These are phyloP conservation scores for Cisticola juncidis DNA, from an alignment of 2,113 vertebrate species.

Conservation along the genomic window DNA sequence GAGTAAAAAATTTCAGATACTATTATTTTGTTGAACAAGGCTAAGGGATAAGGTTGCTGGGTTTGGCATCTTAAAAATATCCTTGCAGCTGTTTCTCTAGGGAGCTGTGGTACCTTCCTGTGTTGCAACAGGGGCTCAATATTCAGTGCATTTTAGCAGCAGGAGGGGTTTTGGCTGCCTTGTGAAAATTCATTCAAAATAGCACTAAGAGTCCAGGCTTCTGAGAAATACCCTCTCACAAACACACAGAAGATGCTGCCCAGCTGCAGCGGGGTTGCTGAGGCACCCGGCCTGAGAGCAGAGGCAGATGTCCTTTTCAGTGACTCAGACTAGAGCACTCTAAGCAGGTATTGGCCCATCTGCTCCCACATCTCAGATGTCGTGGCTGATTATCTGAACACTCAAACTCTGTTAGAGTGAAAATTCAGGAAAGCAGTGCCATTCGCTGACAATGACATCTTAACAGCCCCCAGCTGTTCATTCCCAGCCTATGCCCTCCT, in stretches of 20 bases:
- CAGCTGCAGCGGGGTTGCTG: neutral
- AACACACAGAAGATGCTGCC: neutral
- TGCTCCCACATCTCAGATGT: neutral
- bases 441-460: neutral
- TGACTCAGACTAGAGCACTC: neutral
- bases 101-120: neutral
- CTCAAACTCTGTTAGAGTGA: neutral
- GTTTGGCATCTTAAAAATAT: neutral
- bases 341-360: conserved; percentile 13
- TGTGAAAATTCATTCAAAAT: neutral
- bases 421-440: neutral
- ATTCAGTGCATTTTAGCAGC: neutral
- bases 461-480: conserved; percentile 5
- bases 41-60: neutral
- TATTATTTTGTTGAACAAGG: neutral
- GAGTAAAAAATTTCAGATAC: neutral
- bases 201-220: neutral
- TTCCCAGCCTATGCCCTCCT: neutral
- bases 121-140: neutral
- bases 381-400: neutral
- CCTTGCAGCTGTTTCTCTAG: neutral
- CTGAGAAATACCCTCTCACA: neutral
- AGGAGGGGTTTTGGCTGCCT: neutral
- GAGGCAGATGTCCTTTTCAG: conserved; percentile 14
- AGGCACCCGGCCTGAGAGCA: neutral